Evolutionary conservation across 2,888 invertebrate species (phyloP), one percentile per base, ranked within the genome.

Genomic region (Orchesella flavescens): DNA sequence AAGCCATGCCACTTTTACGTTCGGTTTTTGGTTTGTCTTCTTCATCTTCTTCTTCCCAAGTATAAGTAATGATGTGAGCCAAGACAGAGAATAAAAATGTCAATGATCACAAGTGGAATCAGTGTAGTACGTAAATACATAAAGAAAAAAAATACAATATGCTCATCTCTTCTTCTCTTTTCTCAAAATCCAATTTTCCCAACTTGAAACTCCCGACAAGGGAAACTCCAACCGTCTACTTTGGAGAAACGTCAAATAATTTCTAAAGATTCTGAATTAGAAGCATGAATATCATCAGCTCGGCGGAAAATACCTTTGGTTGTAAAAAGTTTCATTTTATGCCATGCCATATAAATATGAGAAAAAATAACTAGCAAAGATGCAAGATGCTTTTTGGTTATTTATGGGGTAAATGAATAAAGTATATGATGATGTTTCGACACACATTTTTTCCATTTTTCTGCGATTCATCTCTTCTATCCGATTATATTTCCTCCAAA

Each of bases 51-150:
- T 49, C n/a, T 7, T 7, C 12, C 15, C 49, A 15, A 12, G 49
- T 49, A 49, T 49, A 49, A 17, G 12, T 59, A 17, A 53, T 76
- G 68, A 76, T 76, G n/a, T n/a, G 76, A 66, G 76, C 68, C 66
- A 68, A 76, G 57, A 76, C 66, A 75, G 15, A 23, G n/a, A 49
- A 49, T 15, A 49, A 19, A 75, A 65, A 65, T 65, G 65, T 75
- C 65, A 65, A 75, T 65, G 65, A 24, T 19, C 49, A 59, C 9
- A 15, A 49, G 49, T 15, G 49, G 12, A 49, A 12, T 49, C 49
- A 23, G 55, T 46, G n/a, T n/a, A n/a, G n/a, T n/a, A n/a, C n/a
- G n/a, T n/a, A n/a, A n/a, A 44, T 69, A 23, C 69, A 10, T 3
- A 13, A 15, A 34, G 34, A 34, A 34, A 19, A 1, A 19, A 19